Percentiles rank a stretch among this genome's conserved stretches.
Evolutionary conservation across 2,797 vertebrate genomes (phyloP).

Genomic region (Sebastiscus albofasciatus): DNA sequence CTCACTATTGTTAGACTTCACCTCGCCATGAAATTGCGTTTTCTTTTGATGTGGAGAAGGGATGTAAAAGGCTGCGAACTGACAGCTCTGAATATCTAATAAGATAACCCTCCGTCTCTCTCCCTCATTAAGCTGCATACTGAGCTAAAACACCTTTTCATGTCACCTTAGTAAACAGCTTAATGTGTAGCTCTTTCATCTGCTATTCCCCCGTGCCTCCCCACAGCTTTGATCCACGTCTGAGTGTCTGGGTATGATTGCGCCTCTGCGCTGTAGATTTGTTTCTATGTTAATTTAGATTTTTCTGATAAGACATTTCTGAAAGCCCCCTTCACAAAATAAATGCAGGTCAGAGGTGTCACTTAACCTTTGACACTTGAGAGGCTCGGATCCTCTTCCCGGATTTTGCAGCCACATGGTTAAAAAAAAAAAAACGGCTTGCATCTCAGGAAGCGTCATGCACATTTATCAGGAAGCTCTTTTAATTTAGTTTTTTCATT

Average conservation of each 20-base stretch:
- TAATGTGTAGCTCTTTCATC: constrained; percentile 90
- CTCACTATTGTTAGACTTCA: constrained; percentile 62
- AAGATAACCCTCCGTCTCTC: constrained; percentile 75
- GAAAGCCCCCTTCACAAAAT: constrained; percentile 23
- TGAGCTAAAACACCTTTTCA: constrained; percentile 89
- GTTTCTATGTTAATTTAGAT: constrained; percentile 81
- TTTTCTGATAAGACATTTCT: constrained; percentile 70
- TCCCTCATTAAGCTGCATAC: constrained; percentile 86
- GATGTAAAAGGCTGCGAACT: constrained; percentile 81
- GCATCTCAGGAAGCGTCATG: background rate
- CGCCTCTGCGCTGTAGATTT: constrained; percentile 84
- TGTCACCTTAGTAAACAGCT: constrained; percentile 87
- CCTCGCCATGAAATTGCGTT: constrained; percentile 69
- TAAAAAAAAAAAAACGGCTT: background rate
- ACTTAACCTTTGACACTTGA: constrained; percentile 39
- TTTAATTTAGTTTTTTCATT: background rate
- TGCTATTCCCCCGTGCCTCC: constrained; percentile 79
- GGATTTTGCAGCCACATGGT: background rate
- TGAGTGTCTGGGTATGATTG: constrained; percentile 83
- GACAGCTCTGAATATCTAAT: constrained; percentile 84
- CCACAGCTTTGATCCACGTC: constrained; percentile 85
- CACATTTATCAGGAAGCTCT: background rate
- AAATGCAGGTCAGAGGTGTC: constrained; percentile 15
- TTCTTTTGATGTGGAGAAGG: constrained; percentile 84
- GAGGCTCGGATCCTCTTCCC: background rate